Conservation (phyloP, 1,140 invertebrate genomes). For the Frieseomelitta varia region DNA sequence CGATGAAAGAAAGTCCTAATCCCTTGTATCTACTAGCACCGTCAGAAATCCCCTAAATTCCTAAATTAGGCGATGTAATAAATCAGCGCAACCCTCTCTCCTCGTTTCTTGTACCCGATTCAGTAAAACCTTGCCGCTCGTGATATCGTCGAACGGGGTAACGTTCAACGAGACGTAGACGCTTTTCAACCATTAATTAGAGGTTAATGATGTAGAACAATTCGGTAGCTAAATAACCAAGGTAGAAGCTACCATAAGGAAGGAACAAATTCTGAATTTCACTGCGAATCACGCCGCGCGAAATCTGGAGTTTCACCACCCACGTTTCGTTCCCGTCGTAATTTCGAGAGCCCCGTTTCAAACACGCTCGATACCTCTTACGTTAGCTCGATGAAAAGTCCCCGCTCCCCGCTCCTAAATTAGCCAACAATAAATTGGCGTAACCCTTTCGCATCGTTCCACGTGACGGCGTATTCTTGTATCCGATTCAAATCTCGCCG, state of each 20-base stretch:
- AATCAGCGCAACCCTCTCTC: too few relatives aligned
- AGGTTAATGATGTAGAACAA: too few relatives aligned
- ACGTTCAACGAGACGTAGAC: too few relatives aligned
- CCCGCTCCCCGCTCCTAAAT: background rate
- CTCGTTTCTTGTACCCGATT: too few relatives aligned
- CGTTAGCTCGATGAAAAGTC: background rate
- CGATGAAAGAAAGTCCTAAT: too few relatives aligned
- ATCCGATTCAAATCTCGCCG: background rate
- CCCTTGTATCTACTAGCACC: too few relatives aligned
- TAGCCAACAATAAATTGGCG: background rate
- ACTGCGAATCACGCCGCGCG: too few relatives aligned
- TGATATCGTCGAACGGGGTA: too few relatives aligned
- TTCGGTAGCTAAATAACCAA: background rate
- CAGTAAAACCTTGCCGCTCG: too few relatives aligned
- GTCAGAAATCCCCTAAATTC: too few relatives aligned
- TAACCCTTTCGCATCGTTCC: background rate
- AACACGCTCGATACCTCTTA: background rate
- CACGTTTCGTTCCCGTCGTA: background rate
- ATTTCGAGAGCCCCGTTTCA: background rate
- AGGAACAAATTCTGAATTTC: background rate
- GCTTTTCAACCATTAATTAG: too few relatives aligned
- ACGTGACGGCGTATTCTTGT: background rate
- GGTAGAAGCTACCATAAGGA: accelerated
- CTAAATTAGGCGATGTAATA: too few relatives aligned
- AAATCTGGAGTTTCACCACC: background rate